Evolutionary conservation across 2,797 vertebrate genomes (phyloP).

Genomic region (Sebastes iracundus): DNA sequence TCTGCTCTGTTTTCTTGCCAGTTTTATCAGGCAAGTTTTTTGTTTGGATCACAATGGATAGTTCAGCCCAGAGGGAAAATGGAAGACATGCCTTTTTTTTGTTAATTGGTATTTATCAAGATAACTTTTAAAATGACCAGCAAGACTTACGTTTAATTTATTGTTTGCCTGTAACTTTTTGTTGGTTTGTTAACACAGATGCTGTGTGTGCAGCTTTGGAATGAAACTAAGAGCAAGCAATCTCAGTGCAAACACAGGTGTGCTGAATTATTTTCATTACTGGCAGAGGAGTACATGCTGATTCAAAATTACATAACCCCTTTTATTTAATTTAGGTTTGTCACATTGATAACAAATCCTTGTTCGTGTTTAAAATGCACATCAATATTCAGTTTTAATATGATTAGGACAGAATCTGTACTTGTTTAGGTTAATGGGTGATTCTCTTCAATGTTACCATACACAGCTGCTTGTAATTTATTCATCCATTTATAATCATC

Average conservation of each 20-base stretch:
- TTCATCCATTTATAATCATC: not conserved
- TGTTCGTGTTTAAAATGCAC: not conserved
- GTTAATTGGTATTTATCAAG: conserved; percentile 11
- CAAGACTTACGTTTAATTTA: not conserved
- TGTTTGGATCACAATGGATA: not conserved
- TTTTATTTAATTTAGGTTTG: not conserved
- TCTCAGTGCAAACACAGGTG: conserved; percentile 35
- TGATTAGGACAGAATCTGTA: not conserved
- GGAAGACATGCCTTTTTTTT: not conserved
- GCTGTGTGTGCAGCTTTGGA: not conserved
- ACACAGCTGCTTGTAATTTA: not conserved
- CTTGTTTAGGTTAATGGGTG: not conserved
- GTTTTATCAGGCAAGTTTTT: conserved; percentile 12
- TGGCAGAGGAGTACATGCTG: not conserved
- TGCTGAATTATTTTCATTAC: conserved; percentile 1
- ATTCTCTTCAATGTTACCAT: not conserved
- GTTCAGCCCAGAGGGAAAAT: not conserved
- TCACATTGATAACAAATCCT: not conserved
- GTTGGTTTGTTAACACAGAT: conserved; percentile 12
- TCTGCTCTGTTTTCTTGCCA: not conserved
- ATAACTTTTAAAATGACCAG: not conserved
- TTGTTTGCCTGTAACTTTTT: not conserved
- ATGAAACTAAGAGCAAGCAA: conserved; percentile 1
- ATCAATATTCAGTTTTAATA: not conserved
- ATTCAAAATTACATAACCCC: not conserved